Evolutionary conservation across 2,797 vertebrate genomes (phyloP), one percentile per base, ranked within the genome.

Genomic region (Australoheros facetus): DNA sequence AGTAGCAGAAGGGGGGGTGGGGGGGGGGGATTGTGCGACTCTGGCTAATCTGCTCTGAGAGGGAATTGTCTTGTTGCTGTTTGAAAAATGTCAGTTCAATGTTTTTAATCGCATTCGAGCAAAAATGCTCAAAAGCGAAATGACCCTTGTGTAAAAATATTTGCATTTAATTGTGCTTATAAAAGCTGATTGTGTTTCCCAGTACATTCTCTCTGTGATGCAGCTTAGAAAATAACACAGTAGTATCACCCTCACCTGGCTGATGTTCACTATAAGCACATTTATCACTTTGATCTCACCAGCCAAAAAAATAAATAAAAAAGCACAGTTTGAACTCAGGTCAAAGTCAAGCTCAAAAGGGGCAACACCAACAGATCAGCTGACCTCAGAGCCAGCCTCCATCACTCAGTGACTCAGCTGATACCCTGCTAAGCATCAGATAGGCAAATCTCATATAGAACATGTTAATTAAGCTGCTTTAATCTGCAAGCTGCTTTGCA

Each of bases 11-110:
- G 2, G 21, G 16, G 39, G 21, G 21, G 48, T 26, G 45, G 34
- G n/a, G 9, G 37, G 60, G 21, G 11, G 37, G 28, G 30, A 37
- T 37, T 37, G 34, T 23, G 70, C 34, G 34, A 83, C 55, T 80
- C 37, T 23, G 14, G 69, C 16, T 81, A 81, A 86, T 84, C 78
- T 23, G 55, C 12, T 9, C 19, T 34, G 42, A 32, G 37, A 75
- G 56, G 55, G 39, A 30, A 59, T 34, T 39, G 59, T 84, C 34
- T 64, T 2, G 11, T 19, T 71, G 56, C 57, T 58, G 48, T 59
- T 11, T 69, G 42, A 30, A 69, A 69, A 69, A 30, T 51, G 64
- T 30, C 23, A 30, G 26, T 26, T 26, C 26, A 26, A 26, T 26
- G 26, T 26, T 26, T 26, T 26, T 26, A 26, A 26, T 26, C 26